phyloP scores from a whole-genome alignment of 2,888 invertebrate species.

The Caenorhabditis sinica region DNA sequence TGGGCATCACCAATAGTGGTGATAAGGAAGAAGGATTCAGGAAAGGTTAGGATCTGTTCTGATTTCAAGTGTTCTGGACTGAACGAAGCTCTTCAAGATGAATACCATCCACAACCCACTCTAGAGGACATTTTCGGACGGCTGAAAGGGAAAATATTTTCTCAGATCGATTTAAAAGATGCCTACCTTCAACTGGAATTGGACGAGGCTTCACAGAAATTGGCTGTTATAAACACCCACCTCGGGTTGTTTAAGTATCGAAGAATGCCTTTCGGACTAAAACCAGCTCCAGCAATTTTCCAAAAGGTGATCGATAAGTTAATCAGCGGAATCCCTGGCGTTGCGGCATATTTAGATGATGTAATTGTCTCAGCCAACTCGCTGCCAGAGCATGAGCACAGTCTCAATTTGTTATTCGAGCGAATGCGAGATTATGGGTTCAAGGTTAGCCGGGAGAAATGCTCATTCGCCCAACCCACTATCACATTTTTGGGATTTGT shows the following conservation, averaged over 20 bases:
- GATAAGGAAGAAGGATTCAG: background rate
- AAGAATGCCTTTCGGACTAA: background rate
- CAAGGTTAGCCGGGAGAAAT: background rate
- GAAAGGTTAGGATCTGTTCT: background rate
- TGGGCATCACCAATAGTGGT: background rate
- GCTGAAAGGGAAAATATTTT: conserved; percentile 40
- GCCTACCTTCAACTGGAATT: conserved; percentile 44
- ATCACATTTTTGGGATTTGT: no score
- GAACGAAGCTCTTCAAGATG: background rate
- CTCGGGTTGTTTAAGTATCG: conserved; percentile 58
- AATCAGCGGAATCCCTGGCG: conserved; percentile 46
- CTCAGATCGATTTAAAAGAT: conserved; percentile 66
- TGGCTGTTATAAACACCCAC: conserved; percentile 68
- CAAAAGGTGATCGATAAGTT: conserved; percentile 18
- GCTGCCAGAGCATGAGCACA: background rate
- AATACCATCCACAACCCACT: background rate
- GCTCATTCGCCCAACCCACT: background rate
- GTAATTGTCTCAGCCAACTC: background rate
- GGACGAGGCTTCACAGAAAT: conserved; percentile 57
- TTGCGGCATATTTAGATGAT: background rate
- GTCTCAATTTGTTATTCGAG: background rate
- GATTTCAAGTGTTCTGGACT: background rate
- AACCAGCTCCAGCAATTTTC: background rate
- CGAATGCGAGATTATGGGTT: background rate
- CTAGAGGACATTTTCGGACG: background rate